Base-by-base conservation (phyloP, 2,888 invertebrate species). In the Scaptomyza cyrtandrae region DNA sequence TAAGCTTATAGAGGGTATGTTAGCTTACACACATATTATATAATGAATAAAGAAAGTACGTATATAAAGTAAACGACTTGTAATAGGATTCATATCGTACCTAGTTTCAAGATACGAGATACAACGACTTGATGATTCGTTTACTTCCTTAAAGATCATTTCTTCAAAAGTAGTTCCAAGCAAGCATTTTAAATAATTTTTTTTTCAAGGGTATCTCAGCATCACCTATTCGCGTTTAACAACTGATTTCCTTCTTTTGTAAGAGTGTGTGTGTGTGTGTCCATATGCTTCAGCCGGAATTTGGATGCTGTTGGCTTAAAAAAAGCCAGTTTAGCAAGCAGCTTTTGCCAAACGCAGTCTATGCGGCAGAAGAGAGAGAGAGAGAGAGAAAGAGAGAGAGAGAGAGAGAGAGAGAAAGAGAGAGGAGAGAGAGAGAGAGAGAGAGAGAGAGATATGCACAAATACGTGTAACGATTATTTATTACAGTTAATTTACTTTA, bases 401-500 rank as follows among this genome's bases (percentile, higher is more conserved):
- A n/a, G 6, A 31, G 7, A 19, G 0, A 31, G 19, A 19, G 19
- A 19, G 19, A 19, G 19, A 19, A n/a, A 11, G 3, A 46, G 14
- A 43, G 16, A 19, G 10, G 11, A 4, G n/a, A 45, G 6, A 19
- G 5, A 19, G 19, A 33, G n/a, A n/a, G 6, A 31, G 7, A 19
- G 0, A 31, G 19, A 19, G 19, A 19, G 19, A 19, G 19, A 19
- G 19, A 33, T n/a, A n/a, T 6, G 24, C 7, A 19, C 0, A 31
- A 1, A 54, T 33, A 52, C 16, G 57, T 63, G 65, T 63, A 77
- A 78, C 66, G 70, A 77, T 77, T 80, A 78, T 78, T 78, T 80
- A 78, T 77, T 78, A 80, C 78, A 70, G 59, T 70, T 59, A 77
- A 73, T 73, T 77, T 73, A 73, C 73, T 56, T 56, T 53, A 19